Percentiles rank a stretch among this genome's conserved stretches.
Evolutionary conservation across 2,113 vertebrate genomes (phyloP).

Genomic region (Xiphias gladius): DNA sequence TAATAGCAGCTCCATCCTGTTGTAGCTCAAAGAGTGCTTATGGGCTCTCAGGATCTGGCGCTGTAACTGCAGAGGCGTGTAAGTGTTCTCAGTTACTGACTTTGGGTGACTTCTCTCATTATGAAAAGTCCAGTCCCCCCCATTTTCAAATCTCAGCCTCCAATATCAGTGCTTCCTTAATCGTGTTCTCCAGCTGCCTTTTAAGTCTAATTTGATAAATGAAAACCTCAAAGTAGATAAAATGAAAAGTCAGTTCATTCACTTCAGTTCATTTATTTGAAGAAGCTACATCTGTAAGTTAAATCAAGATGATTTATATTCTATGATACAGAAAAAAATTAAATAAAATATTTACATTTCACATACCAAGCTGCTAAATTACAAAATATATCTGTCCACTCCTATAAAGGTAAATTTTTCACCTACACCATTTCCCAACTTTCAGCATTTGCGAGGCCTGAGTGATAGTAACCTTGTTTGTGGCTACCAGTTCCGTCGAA

Average conservation of each 20-base stretch:
- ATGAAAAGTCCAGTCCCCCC: slow-evolving; percentile 61
- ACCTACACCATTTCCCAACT: slow-evolving; percentile 33
- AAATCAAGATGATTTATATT: background rate
- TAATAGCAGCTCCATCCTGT: slow-evolving; percentile 83
- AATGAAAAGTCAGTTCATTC: background rate
- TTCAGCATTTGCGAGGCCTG: slow-evolving; percentile 55
- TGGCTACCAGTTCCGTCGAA: slow-evolving; percentile 36
- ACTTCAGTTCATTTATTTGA: background rate
- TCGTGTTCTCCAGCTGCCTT: slow-evolving; percentile 12
- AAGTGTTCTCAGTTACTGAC: slow-evolving; percentile 80
- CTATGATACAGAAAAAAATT: background rate
- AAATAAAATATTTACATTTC: slow-evolving; percentile 6
- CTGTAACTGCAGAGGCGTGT: slow-evolving; percentile 69
- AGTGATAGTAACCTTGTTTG: slow-evolving; percentile 74
- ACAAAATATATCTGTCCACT: slow-evolving; percentile 1
- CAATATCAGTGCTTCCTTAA: slow-evolving; percentile 28
- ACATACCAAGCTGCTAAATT: background rate
- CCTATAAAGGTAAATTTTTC: slow-evolving; percentile 6
- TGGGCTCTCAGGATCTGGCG: slow-evolving; percentile 65
- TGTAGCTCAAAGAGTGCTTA: slow-evolving; percentile 78
- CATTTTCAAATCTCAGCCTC: slow-evolving; percentile 44
- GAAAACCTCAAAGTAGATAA: slow-evolving; percentile 5
- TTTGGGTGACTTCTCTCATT: slow-evolving; percentile 73
- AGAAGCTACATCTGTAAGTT: background rate
- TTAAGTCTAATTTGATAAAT: slow-evolving; percentile 28